Conservation (phyloP, 2,888 invertebrate genomes). For the Pyrocoelia pectoralis region DNA sequence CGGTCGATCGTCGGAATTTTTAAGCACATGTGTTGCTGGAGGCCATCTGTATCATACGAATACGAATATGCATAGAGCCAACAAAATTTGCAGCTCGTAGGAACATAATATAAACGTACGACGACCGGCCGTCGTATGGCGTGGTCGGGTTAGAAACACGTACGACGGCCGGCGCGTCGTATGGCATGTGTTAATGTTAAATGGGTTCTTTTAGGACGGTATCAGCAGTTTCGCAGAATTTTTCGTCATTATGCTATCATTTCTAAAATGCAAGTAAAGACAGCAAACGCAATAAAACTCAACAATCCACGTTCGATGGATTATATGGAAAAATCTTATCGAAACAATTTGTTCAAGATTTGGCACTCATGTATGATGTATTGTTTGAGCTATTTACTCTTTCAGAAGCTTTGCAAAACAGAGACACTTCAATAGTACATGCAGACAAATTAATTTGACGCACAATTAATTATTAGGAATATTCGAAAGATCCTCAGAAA, state of each 20-base stretch:
- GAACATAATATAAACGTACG: too few relatives aligned
- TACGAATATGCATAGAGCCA: too few relatives aligned
- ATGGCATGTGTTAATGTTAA: too few relatives aligned
- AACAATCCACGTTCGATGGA: too few relatives aligned
- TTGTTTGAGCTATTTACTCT: constrained; percentile 12
- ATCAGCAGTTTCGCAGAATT: constrained; percentile 13
- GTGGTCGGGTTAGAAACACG: too few relatives aligned
- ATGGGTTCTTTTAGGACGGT: constrained; percentile 14
- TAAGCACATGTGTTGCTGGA: too few relatives aligned
- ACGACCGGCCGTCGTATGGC: too few relatives aligned
- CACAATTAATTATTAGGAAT: constrained; percentile 9
- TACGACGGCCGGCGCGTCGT: too few relatives aligned
- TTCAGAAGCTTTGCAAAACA: constrained; percentile 6
- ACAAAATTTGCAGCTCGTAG: too few relatives aligned
- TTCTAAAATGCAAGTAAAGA: constrained; percentile 15
- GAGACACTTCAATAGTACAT: neutral
- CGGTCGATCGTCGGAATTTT: too few relatives aligned
- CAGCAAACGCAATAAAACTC: too few relatives aligned
- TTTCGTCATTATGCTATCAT: constrained; percentile 6
- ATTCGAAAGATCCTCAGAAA: constrained; percentile 5
- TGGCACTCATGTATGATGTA: constrained; percentile 14
- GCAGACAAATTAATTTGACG: constrained; percentile 4
- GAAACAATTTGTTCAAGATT: constrained; percentile 16
- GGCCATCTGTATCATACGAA: too few relatives aligned
- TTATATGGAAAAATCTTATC: neutral